Percentiles rank a stretch among this genome's conserved stretches.
These are phyloP conservation scores for Pteronura brasiliensis DNA, from an alignment of 2,113 vertebrate species.

Conservation along the genomic window DNA sequence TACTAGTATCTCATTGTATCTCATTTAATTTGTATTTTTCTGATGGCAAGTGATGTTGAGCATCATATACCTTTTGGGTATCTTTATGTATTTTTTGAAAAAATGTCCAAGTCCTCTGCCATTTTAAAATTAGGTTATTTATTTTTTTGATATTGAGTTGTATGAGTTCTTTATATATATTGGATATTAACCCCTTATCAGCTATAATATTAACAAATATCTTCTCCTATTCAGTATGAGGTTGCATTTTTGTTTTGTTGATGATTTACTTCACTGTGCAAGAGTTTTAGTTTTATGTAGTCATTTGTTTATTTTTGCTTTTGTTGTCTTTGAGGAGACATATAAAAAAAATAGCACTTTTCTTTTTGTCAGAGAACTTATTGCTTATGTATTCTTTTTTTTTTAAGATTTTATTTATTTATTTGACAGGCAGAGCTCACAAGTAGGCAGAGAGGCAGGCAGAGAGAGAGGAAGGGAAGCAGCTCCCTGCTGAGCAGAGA, in stretches of 20 bases:
- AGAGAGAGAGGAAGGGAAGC: too few relatives aligned
- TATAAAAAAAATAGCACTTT: background rate
- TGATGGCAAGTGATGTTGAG: background rate
- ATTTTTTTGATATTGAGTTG: background rate
- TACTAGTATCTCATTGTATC: background rate
- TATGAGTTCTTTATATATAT: background rate
- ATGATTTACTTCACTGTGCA: background rate
- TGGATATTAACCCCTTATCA: background rate
- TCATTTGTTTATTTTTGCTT: background rate
- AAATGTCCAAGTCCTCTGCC: background rate
- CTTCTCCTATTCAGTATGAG: background rate
- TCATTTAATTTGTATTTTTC: background rate
- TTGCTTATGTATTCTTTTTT: background rate
- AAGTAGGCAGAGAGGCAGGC: too few relatives aligned
- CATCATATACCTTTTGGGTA: background rate
- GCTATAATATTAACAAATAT: background rate
- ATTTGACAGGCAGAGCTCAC: too few relatives aligned
- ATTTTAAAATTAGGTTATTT: background rate
- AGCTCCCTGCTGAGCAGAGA: too few relatives aligned
- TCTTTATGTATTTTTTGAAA: background rate
- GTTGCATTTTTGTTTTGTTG: background rate
- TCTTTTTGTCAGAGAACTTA: background rate
- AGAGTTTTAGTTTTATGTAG: background rate
- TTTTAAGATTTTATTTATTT: too few relatives aligned
- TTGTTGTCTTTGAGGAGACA: background rate